Percentiles rank a stretch among this genome's conserved stretches.
These are phyloP conservation scores for Cotesia vestalis DNA, from an alignment of 1,140 invertebrate species.

Conservation along the genomic window DNA sequence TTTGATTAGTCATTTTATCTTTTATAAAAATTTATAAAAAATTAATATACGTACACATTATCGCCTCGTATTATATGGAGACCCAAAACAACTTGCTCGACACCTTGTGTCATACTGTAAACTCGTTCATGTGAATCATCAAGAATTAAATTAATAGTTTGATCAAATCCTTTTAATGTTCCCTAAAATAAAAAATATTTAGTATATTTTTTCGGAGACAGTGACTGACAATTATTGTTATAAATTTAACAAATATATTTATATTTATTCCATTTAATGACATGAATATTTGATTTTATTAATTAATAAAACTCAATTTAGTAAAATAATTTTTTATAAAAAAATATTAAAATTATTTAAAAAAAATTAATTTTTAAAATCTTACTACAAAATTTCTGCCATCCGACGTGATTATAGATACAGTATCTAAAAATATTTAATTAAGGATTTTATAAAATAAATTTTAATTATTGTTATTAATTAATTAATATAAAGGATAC, in stretches of 20 bases:
- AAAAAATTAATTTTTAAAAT: constrained; percentile 41
- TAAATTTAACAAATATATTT: too few species aligned
- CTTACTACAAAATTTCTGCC: constrained; percentile 94
- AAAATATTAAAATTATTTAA: too few species aligned
- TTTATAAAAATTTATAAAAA: constrained; percentile 28
- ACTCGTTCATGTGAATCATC: constrained; percentile 98
- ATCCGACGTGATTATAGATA: constrained; percentile 94
- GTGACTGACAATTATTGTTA: too few species aligned
- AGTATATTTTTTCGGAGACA: constrained; percentile 12
- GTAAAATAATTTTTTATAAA: too few species aligned
- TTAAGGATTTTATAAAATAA: constrained; percentile 50
- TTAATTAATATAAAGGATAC: constrained; percentile 20
- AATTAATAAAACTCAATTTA: too few species aligned
- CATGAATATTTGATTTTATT: too few species aligned
- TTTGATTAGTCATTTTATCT: constrained; percentile 39
- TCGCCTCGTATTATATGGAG: constrained; percentile 97
- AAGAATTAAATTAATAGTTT: constrained; percentile 97
- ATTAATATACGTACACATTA: constrained; percentile 80
- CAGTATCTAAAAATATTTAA: constrained; percentile 75
- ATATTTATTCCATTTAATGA: too few species aligned
- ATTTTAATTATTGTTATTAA: constrained; percentile 10
- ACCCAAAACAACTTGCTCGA: constrained; percentile 96
- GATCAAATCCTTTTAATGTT: constrained; percentile 92
- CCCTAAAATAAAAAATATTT: constrained; percentile 70
- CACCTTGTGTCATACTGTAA: constrained; percentile 88